These are phyloP conservation scores for Tenthredo scrophulariae DNA, from an alignment of 2,888 invertebrate species.

Conservation along the genomic window DNA sequence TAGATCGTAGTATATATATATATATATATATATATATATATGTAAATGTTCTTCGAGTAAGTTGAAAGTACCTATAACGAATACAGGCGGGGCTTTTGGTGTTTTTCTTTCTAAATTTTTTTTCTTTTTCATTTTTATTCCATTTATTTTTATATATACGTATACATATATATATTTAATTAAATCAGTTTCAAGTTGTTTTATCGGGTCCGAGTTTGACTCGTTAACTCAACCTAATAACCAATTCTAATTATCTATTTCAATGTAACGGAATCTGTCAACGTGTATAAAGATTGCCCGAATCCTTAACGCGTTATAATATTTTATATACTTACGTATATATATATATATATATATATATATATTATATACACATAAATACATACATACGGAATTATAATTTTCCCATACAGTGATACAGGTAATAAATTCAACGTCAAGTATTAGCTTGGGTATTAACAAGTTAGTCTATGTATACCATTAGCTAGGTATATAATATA, in stretches of 20 bases:
- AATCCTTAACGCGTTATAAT: not conserved
- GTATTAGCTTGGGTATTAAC: not conserved
- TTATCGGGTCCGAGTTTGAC: not conserved
- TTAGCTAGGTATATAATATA: not conserved
- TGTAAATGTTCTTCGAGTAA: too few species aligned
- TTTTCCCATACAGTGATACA: not conserved
- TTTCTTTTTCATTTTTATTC: not conserved
- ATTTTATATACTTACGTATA: not conserved
- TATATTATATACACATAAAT: not conserved
- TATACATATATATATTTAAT: conserved; percentile 10
- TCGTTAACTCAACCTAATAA: conserved; percentile 43
- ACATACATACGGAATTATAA: not conserved
- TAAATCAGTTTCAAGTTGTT: conserved; percentile 19
- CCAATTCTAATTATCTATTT: conserved; percentile 47
- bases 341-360: not conserved
- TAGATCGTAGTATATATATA: not conserved
- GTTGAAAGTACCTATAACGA: not conserved
- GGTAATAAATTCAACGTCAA: conserved; percentile 27
- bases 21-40: not conserved
- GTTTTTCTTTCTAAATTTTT: not conserved
- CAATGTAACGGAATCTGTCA: conserved; percentile 49
- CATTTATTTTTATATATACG: not conserved
- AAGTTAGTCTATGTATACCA: not conserved
- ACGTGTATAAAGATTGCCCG: conserved; percentile 21
- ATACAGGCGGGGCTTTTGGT: not conserved